Evolutionary conservation across 2,797 vertebrate species (phyloP).

Genomic region (Phataginus tricuspis): DNA sequence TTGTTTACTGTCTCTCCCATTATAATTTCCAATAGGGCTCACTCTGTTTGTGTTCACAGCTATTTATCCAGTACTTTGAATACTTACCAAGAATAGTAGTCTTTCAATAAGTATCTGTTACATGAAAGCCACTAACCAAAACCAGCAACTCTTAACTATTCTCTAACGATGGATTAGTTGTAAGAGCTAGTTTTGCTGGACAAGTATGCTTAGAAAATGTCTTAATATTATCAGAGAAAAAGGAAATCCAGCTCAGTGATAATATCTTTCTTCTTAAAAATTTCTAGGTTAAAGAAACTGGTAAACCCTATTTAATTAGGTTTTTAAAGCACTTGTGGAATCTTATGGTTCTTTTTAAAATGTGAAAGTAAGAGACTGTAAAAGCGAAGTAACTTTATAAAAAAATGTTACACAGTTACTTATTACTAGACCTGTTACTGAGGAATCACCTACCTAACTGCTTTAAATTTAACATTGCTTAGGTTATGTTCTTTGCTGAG

Average conservation of each 20-base stretch:
- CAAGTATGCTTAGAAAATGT: background rate
- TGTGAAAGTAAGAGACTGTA: background rate
- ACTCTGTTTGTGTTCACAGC: background rate
- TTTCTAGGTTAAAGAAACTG: background rate
- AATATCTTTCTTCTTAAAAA: background rate
- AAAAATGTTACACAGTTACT: background rate
- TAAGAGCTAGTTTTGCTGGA: background rate
- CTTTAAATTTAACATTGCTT: background rate
- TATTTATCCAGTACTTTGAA: background rate
- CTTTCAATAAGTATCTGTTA: background rate
- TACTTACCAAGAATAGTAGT: background rate
- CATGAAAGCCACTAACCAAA: background rate
- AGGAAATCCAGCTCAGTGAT: background rate
- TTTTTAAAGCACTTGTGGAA: background rate
- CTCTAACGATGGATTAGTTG: background rate
- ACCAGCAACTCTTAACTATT: background rate
- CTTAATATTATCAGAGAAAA: background rate
- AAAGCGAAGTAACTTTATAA: constrained; percentile 16
- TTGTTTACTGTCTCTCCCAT: background rate
- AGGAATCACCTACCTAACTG: background rate
- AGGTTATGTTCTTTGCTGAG: background rate
- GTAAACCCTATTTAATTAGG: background rate
- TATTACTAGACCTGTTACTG: background rate
- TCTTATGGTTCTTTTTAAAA: background rate
- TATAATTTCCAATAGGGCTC: background rate